Percentiles rank a stretch among this genome's conserved stretches.
Conservation (phyloP, 2,113 vertebrate genomes). For the Pituophis catenifer region DNA sequence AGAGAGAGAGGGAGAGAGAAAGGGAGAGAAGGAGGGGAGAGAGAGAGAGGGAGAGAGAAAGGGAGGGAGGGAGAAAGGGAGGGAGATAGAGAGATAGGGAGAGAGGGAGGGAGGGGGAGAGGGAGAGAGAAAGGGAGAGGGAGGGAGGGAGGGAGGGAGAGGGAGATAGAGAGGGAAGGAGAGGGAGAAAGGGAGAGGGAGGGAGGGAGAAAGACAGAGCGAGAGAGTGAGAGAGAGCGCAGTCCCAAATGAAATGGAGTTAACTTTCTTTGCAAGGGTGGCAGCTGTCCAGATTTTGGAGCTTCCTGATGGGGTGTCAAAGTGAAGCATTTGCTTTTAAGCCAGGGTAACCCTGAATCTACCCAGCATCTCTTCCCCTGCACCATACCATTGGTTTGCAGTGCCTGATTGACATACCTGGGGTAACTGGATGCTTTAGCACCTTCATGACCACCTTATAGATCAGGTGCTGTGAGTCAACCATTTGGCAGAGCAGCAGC, state of each 20-base stretch:
- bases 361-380: not conserved
- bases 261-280: conserved; percentile 24
- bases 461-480: not conserved
- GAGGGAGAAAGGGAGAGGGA: too few species aligned
- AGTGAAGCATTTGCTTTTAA: not conserved
- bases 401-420: not conserved
- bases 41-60: too few species aligned
- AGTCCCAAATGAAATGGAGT: not conserved
- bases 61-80: not conserved
- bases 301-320: not conserved
- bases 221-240: not conserved
- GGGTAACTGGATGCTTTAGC: not conserved
- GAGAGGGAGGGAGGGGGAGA: too few species aligned
- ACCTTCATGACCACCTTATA: not conserved
- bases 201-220: not conserved
- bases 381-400: not conserved
- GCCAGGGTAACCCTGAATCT: not conserved
- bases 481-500: not conserved
- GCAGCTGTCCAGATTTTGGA: not conserved
- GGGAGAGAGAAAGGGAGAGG: too few species aligned
- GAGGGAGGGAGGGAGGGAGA: not conserved
- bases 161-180: not conserved
- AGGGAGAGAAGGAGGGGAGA: not conserved
- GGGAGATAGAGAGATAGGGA: too few species aligned
- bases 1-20: too few species aligned